phyloP scores from a whole-genome alignment of 2,113 vertebrate genomes.

The Gobio gobio region DNA sequence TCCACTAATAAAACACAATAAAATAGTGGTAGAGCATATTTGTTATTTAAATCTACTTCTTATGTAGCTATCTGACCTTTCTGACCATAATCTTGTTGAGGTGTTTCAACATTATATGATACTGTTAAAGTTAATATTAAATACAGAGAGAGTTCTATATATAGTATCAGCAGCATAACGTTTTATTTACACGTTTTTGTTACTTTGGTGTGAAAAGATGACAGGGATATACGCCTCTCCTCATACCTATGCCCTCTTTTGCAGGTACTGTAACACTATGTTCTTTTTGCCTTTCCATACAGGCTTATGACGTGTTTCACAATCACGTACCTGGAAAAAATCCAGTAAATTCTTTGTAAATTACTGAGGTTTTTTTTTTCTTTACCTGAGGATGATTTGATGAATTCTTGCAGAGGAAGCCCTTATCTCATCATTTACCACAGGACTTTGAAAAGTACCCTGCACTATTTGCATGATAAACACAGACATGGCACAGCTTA shows the following conservation, averaged over 20 bases:
- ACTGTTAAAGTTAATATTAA: neutral
- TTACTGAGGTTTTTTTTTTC: neutral
- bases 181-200: neutral
- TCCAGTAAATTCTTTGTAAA: neutral
- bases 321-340: neutral
- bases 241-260: slow-evolving; percentile 16
- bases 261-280: neutral
- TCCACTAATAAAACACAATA: neutral
- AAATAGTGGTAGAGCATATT: neutral
- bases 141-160: neutral
- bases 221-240: neutral
- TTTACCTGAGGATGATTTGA: neutral
- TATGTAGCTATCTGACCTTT: neutral
- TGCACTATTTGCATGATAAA: slow-evolving; percentile 12
- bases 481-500: neutral
- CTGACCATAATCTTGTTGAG: neutral
- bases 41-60: neutral
- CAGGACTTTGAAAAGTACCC: neutral
- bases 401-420: neutral
- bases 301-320: neutral
- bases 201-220: neutral
- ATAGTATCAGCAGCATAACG: neutral
- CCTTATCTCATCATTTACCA: slow-evolving; percentile 7
- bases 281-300: neutral
- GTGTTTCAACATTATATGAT: neutral